Conservation (phyloP, 2,888 invertebrate species). For the Scrobipalpa costella region DNA sequence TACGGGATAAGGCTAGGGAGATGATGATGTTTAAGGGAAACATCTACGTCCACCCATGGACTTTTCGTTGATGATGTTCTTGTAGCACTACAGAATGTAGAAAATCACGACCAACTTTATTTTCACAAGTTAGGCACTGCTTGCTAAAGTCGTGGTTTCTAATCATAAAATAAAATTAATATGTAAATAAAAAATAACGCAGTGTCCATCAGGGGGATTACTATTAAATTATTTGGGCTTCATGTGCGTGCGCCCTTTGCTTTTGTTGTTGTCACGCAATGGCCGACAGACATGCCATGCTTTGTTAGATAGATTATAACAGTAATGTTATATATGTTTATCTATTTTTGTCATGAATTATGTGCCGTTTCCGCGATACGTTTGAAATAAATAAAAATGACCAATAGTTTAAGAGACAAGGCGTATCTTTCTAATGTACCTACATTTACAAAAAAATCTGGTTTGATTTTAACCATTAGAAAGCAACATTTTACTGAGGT, state of each 20-base stretch:
- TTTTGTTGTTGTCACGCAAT: slow-evolving; percentile 41
- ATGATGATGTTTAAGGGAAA: no score
- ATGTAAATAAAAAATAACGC: neutral
- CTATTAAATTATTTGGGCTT: slow-evolving; percentile 18
- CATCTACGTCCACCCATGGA: no score
- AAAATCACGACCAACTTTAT: neutral
- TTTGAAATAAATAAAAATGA: neutral
- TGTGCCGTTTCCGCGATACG: slow-evolving; percentile 1
- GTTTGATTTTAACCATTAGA: no score
- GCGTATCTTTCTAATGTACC: no score
- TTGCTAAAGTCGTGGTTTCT: neutral
- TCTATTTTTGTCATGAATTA: neutral
- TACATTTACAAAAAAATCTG: no score
- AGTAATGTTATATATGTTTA: neutral
- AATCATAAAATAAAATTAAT: neutral
- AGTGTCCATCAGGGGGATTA: slow-evolving; percentile 16
- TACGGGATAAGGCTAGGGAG: no score
- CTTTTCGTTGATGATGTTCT: no score
- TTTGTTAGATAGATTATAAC: slow-evolving; percentile 19
- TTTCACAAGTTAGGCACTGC: neutral
- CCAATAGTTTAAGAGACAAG: no score
- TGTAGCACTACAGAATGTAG: no score
- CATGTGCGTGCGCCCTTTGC: slow-evolving; percentile 27
- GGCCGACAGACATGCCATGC: slow-evolving; percentile 38
- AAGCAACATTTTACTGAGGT: no score